phyloP scores from a whole-genome alignment of 2,113 vertebrate genomes.

The Euleptes europaea region DNA sequence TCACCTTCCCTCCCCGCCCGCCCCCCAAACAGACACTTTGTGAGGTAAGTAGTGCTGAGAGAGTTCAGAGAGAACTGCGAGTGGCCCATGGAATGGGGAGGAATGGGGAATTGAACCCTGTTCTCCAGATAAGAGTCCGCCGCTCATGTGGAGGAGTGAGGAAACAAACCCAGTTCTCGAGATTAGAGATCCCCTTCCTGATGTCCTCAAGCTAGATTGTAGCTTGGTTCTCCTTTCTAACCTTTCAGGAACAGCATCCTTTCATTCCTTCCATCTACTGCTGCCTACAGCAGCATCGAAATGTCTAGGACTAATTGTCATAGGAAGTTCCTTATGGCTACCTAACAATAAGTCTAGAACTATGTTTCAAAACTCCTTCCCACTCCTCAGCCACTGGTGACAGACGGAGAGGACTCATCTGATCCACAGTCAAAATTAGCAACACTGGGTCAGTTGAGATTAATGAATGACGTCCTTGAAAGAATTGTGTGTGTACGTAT shows the following conservation, averaged over 20 bases:
- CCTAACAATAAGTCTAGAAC: not conserved
- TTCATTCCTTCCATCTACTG: not conserved
- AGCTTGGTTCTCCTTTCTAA: conserved; percentile 43
- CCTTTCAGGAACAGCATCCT: not conserved
- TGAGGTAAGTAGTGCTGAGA: too few species aligned
- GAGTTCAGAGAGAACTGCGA: too few species aligned
- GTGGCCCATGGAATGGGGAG: too few species aligned
- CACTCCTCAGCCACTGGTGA: conserved; percentile 20
- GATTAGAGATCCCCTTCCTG: too few species aligned
- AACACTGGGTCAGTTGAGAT: not conserved
- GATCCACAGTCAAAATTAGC: conserved; percentile 19
- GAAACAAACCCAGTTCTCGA: too few species aligned
- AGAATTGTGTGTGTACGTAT: conserved; percentile 27
- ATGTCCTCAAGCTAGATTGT: too few species aligned
- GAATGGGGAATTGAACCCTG: too few species aligned
- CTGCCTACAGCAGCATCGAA: not conserved
- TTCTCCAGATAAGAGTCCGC: too few species aligned
- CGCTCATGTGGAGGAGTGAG: too few species aligned
- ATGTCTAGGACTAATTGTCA: too few species aligned
- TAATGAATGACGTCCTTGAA: conserved; percentile 48
- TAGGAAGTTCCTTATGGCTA: not conserved
- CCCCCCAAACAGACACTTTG: too few species aligned
- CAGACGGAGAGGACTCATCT: conserved; percentile 41
- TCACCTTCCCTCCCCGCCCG: too few species aligned
- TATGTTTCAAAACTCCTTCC: not conserved